Percentiles rank a stretch among this genome's conserved stretches.
Evolutionary conservation across 30 jellyfish, hydroid and myxozoan genomes (phyloP).

Genomic region (Hydractinia echinata): DNA sequence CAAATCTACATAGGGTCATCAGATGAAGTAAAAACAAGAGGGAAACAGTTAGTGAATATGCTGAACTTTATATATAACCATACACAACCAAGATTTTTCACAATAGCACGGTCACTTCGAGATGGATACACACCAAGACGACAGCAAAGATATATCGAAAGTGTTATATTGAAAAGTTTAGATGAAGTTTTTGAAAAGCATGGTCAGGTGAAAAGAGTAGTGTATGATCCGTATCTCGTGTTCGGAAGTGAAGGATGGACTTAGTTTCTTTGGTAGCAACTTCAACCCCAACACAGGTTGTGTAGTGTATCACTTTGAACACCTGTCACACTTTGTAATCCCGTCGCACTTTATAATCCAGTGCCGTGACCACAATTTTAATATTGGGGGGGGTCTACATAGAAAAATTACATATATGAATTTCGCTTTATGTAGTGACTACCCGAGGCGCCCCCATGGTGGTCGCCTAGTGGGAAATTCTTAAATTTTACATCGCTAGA

Average conservation of each 20-base stretch:
- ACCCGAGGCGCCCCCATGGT: no score
- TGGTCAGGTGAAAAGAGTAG: neutral
- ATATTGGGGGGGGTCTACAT: no score
- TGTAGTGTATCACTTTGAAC: no score
- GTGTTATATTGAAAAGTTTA: neutral
- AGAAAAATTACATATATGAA: no score
- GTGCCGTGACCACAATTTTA: no score
- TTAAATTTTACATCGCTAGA: no score
- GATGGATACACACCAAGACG: constrained; percentile 57
- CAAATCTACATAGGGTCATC: constrained; percentile 9
- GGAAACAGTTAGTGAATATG: neutral
- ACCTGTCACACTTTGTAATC: no score
- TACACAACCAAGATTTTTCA: constrained; percentile 7
- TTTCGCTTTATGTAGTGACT: no score
- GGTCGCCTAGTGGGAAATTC: no score
- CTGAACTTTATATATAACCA: neutral
- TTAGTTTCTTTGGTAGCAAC: neutral
- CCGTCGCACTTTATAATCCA: no score
- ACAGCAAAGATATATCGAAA: constrained; percentile 30
- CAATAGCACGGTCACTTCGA: constrained; percentile 44
- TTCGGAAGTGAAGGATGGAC: constrained; percentile 31
- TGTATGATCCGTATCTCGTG: constrained; percentile 21
- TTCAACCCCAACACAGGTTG: no score
- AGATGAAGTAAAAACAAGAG: constrained; percentile 19
- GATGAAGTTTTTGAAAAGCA: neutral